These are phyloP conservation scores for Pollimyrus isidori DNA, from an alignment of 2,113 vertebrate species.

Conservation along the genomic window DNA sequence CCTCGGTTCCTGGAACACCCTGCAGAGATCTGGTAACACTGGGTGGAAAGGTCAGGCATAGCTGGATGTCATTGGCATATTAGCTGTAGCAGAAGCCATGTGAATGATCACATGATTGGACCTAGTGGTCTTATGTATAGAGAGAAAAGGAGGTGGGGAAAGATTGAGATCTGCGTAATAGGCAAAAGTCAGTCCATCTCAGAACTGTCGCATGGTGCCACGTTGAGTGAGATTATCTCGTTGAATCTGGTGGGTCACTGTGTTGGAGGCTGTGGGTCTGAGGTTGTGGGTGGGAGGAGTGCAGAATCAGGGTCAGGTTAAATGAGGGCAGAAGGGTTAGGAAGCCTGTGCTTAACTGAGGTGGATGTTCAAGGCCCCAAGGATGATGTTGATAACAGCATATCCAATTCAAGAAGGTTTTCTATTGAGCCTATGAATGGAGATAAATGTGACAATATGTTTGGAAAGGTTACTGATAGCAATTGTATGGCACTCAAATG, in stretches of 20 bases:
- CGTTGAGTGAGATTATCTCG: neutral
- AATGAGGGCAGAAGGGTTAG: neutral
- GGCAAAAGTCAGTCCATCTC: neutral
- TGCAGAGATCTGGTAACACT: neutral
- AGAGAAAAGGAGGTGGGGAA: neutral
- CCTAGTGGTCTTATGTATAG: neutral
- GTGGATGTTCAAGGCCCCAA: neutral
- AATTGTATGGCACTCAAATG: neutral
- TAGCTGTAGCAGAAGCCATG: neutral
- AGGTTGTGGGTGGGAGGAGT: neutral
- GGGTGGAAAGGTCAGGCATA: neutral
- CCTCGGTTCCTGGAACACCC: neutral
- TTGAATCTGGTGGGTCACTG: neutral
- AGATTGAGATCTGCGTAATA: neutral
- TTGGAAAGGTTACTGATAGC: neutral
- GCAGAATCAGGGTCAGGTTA: neutral
- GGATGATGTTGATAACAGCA: neutral
- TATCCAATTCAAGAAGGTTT: neutral
- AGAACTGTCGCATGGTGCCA: neutral
- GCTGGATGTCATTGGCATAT: neutral
- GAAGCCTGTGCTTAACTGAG: neutral
- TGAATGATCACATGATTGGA: neutral
- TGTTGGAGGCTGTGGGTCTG: neutral
- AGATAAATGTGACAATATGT: neutral
- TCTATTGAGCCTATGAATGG: neutral